Conservation (phyloP, 2,888 invertebrate genomes). For the Stegana nigrithorax region DNA sequence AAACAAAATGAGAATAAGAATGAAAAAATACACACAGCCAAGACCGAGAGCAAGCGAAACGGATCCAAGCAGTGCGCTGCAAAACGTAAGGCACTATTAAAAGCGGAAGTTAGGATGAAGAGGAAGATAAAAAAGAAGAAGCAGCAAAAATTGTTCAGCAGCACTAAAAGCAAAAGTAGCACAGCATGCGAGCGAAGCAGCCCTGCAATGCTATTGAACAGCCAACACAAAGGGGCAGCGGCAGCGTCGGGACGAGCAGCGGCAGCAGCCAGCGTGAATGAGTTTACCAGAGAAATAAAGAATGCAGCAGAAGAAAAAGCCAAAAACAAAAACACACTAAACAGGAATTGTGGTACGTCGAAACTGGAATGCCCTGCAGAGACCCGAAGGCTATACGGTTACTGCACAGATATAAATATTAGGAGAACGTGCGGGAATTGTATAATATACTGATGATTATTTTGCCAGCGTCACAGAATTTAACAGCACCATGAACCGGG, state of each 20-base stretch:
- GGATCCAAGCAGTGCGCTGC: too few relatives aligned
- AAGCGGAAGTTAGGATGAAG: background rate
- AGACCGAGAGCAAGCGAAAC: too few relatives aligned
- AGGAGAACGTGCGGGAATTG: too few relatives aligned
- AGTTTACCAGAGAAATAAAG: background rate
- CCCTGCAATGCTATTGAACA: background rate
- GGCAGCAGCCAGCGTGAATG: background rate
- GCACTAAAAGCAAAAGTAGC: slow-evolving; percentile 12
- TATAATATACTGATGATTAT: too few relatives aligned
- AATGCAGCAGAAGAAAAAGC: background rate
- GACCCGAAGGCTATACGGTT: too few relatives aligned
- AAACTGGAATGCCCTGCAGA: background rate
- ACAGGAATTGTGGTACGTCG: too few relatives aligned
- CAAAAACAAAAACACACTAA: background rate
- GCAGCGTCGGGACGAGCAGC: background rate
- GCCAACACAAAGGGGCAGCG: background rate
- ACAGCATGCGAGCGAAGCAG: background rate
- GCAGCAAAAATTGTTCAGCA: background rate
- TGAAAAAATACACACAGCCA: background rate
- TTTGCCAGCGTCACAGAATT: too few relatives aligned
- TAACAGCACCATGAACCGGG: too few relatives aligned
- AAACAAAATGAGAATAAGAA: background rate
- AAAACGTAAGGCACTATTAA: slow-evolving; percentile 1
- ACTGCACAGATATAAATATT: too few relatives aligned
- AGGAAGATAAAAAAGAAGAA: too few relatives aligned